Evolutionary conservation across 2,113 vertebrate species (phyloP).

Genomic region (Podarcis muralis): DNA sequence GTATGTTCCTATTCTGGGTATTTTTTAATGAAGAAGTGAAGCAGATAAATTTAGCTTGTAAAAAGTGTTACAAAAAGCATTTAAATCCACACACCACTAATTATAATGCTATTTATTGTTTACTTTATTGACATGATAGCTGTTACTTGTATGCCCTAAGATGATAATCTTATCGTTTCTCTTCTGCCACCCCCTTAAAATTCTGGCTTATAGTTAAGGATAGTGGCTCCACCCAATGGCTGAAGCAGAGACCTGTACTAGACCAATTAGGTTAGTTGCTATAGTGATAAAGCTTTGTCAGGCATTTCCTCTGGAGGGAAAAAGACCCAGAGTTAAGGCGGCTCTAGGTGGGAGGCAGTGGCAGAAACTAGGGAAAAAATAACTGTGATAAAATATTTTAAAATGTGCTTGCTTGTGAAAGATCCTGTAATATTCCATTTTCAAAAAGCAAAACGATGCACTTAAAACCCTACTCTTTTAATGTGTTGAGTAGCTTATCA

Average conservation of each 20-base stretch:
- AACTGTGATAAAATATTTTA: not conserved
- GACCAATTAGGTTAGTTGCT: slow-evolving; percentile 76
- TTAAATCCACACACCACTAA: not conserved
- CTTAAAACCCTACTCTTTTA: not conserved
- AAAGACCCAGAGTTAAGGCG: slow-evolving; percentile 42
- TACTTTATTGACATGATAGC: slow-evolving; percentile 26
- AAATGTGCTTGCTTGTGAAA: not conserved
- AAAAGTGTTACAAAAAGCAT: slow-evolving; percentile 3
- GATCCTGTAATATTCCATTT: not conserved
- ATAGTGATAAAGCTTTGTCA: slow-evolving; percentile 69
- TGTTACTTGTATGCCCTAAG: slow-evolving; percentile 31
- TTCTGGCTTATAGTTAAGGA: slow-evolving; percentile 75
- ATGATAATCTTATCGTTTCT: slow-evolving; percentile 49
- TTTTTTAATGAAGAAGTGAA: not conserved
- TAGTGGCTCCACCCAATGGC: slow-evolving; percentile 91
- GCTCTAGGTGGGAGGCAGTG: slow-evolving; percentile 1
- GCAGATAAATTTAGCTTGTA: not conserved
- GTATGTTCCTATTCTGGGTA: not conserved
- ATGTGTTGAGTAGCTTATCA: not conserved
- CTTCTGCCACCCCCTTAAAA: slow-evolving; percentile 45
- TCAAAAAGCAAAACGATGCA: slow-evolving; percentile 1
- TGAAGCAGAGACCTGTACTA: slow-evolving; percentile 75
- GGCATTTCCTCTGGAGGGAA: slow-evolving; percentile 33
- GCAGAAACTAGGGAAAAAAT: not conserved
- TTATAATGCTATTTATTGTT: slow-evolving; percentile 8